phyloP scores from a whole-genome alignment of 2,888 invertebrate genomes.

The Dascillus cervinus region DNA sequence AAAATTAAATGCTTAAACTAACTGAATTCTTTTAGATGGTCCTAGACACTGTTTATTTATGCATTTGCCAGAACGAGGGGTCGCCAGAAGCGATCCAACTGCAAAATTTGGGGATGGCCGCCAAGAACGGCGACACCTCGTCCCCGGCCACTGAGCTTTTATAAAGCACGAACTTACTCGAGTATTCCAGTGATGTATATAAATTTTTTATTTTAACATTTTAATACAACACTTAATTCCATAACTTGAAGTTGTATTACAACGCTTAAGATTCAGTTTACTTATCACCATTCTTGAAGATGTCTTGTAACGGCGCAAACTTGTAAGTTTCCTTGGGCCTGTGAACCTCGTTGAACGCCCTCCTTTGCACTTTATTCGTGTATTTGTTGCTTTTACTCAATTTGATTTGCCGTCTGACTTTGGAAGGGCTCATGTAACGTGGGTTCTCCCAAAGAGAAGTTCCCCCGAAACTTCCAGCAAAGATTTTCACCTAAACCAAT shows the following conservation, averaged over 20 bases:
- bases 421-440: constrained; percentile 82
- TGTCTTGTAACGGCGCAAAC: constrained; percentile 63
- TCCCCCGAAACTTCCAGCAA: constrained; percentile 91
- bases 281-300: constrained; percentile 45
- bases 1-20: no score
- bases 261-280: no score
- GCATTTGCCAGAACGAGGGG: constrained; percentile 89
- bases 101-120: constrained; percentile 45
- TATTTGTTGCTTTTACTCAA: constrained; percentile 38
- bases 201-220: no score
- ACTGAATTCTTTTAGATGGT: constrained; percentile 62
- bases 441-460: constrained; percentile 90
- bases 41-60: constrained; percentile 87
- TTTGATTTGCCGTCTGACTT: constrained; percentile 58
- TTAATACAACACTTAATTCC: no score
- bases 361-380: constrained; percentile 59
- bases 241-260: no score
- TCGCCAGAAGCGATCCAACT: constrained; percentile 74
- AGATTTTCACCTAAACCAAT: constrained; percentile 83
- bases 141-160: no score
- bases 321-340: constrained; percentile 67
- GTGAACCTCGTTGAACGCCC: constrained; percentile 63
- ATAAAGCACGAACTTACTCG: no score
- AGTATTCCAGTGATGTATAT: no score
- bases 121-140: constrained; percentile 32